phyloP scores from a whole-genome alignment of 2,888 invertebrate species.

The Eubasilissa splendida region DNA sequence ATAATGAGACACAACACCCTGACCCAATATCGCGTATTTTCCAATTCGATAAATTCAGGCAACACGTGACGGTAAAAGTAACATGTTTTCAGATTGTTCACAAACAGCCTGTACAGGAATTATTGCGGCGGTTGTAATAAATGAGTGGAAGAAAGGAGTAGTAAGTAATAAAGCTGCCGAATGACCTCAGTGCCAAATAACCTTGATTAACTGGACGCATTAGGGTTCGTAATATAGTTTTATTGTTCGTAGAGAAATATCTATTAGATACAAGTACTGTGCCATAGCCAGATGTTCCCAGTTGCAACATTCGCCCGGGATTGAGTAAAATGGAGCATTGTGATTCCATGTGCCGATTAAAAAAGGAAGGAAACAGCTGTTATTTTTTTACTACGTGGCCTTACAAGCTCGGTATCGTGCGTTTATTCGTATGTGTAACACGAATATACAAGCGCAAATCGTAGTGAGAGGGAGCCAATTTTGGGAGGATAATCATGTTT shows the following conservation, averaged over 20 bases:
- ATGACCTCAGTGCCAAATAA: slow-evolving; percentile 39
- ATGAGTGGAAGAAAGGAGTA: slow-evolving; percentile 39
- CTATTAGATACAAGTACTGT: slow-evolving; percentile 30
- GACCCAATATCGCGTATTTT: too few relatives aligned
- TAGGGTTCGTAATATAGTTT: slow-evolving; percentile 31
- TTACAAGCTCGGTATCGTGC: not conserved
- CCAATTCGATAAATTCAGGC: too few relatives aligned
- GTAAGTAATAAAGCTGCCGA: slow-evolving; percentile 34
- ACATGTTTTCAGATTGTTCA: too few relatives aligned
- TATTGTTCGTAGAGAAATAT: slow-evolving; percentile 33
- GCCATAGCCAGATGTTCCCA: slow-evolving; percentile 31
- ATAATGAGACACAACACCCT: too few relatives aligned
- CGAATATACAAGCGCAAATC: not conserved
- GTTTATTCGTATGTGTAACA: not conserved
- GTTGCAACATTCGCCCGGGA: slow-evolving; percentile 22
- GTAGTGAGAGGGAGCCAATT: slow-evolving; percentile 38
- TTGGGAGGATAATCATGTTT: slow-evolving; percentile 47
- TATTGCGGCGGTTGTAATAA: slow-evolving; percentile 22
- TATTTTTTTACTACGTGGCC: slow-evolving; percentile 29
- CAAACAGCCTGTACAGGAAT: slow-evolving; percentile 2
- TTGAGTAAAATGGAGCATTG: slow-evolving; percentile 23
- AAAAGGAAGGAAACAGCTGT: slow-evolving; percentile 8
- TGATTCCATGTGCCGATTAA: not conserved
- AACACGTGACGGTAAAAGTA: too few relatives aligned
- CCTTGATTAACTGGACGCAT: slow-evolving; percentile 43